Conservation (phyloP, 2,113 vertebrate species). For the Larimichthys polyactis region DNA sequence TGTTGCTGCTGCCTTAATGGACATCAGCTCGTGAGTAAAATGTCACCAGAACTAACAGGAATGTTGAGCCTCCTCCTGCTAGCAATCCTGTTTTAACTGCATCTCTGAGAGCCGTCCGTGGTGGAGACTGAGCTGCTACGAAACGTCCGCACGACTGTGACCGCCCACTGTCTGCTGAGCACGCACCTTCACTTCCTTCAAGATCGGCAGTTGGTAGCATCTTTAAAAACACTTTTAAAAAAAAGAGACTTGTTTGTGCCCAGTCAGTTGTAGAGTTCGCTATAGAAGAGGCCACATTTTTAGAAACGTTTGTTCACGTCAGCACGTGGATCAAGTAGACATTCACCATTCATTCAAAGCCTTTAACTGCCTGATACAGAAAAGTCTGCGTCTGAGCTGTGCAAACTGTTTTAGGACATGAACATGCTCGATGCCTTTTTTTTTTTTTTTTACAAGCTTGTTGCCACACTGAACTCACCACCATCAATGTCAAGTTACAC, state of each 20-base stretch:
- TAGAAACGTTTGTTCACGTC: background rate
- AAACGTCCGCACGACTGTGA: background rate
- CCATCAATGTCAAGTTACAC: background rate
- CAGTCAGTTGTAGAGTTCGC: constrained; percentile 79
- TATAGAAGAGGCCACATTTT: constrained; percentile 64
- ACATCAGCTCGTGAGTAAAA: background rate
- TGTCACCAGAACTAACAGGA: background rate
- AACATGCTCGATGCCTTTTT: too few relatives aligned
- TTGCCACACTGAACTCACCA: constrained; percentile 18
- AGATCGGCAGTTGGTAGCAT: constrained; percentile 83
- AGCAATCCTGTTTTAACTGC: background rate
- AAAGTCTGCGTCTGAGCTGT: background rate
- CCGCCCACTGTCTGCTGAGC: constrained; percentile 1
- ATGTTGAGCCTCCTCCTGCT: background rate
- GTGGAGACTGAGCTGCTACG: background rate
- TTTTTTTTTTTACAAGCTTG: constrained; percentile 8
- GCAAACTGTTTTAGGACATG: background rate
- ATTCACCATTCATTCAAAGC: constrained; percentile 39
- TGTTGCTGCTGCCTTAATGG: background rate
- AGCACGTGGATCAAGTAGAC: constrained; percentile 28
- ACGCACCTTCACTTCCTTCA: constrained; percentile 9
- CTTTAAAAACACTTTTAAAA: constrained; percentile 88
- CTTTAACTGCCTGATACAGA: constrained; percentile 30
- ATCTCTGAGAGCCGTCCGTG: background rate
- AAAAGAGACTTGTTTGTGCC: constrained; percentile 83